Evolutionary conservation across 2,888 invertebrate genomes (phyloP).

Genomic region (Acrocera orbiculus): DNA sequence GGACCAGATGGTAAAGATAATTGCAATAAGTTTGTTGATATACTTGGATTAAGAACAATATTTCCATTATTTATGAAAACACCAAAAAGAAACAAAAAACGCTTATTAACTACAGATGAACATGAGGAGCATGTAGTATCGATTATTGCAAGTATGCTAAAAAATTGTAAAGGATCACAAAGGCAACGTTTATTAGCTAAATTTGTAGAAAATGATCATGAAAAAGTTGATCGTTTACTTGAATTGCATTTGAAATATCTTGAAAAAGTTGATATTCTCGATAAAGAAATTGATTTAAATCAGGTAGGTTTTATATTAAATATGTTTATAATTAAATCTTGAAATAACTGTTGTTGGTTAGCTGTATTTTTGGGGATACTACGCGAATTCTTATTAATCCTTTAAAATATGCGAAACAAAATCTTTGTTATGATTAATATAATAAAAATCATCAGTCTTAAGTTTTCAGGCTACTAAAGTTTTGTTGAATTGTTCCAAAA

Average conservation of each 20-base stretch:
- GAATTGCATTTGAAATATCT: conserved; percentile 95
- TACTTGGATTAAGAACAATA: conserved; percentile 84
- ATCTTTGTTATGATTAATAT: too few relatives aligned
- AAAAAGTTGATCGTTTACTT: conserved; percentile 90
- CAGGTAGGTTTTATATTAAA: conserved; percentile 21
- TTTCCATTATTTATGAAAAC: conserved; percentile 99
- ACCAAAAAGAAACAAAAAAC: conserved; percentile 66
- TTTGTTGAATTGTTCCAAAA: too few relatives aligned
- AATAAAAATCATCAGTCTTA: too few relatives aligned
- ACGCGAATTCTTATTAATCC: too few relatives aligned
- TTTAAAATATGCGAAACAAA: too few relatives aligned
- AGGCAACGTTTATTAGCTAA: conserved; percentile 80
- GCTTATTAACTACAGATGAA: conserved; percentile 66
- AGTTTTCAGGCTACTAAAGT: too few relatives aligned
- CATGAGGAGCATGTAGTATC: conserved; percentile 92
- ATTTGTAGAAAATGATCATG: conserved; percentile 95
- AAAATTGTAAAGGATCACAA: conserved; percentile 82
- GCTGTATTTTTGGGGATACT: too few relatives aligned
- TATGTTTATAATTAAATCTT: too few relatives aligned
- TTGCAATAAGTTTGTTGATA: conserved; percentile 95
- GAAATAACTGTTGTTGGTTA: too few relatives aligned
- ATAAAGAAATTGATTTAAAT: conserved; percentile 50
- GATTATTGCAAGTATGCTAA: conserved; percentile 80
- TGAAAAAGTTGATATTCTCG: conserved; percentile 75
- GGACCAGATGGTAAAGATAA: conserved; percentile 88